A percentile compares a stretch with the other conserved stretches of the same genome.
These are phyloP conservation scores for Oxyscelio sp. DNA, from an alignment of 2,888 invertebrate genomes.

Conservation along the genomic window DNA sequence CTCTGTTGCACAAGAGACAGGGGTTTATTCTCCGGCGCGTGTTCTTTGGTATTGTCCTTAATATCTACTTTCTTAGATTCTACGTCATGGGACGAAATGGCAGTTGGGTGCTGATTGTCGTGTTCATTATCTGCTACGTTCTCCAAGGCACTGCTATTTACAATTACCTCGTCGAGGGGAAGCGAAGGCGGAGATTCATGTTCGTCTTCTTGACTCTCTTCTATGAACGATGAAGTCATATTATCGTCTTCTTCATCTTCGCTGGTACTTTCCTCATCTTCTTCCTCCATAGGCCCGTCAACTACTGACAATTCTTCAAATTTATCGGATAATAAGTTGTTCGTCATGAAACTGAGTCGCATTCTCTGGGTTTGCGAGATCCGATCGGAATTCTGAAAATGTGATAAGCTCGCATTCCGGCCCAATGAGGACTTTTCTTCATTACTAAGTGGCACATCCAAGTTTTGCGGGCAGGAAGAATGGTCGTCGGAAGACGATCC, in stretches of 20 bases:
- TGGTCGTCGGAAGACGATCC: constrained; percentile 51
- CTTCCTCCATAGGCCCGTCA: constrained; percentile 39
- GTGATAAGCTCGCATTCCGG: constrained; percentile 78
- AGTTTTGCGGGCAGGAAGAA: constrained; percentile 84
- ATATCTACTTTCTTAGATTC: constrained; percentile 72
- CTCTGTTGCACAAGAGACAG: constrained; percentile 83
- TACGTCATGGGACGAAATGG: constrained; percentile 79
- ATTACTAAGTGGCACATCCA: constrained; percentile 89
- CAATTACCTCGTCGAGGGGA: constrained; percentile 57
- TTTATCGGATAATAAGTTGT: constrained; percentile 84
- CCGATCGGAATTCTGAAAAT: constrained; percentile 76
- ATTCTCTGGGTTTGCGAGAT: constrained; percentile 84
- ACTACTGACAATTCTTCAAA: constrained; percentile 63
- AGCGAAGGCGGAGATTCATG: constrained; percentile 33
- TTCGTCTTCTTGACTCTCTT: background rate
- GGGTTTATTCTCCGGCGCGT: constrained; percentile 66
- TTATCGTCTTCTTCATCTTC: constrained; percentile 78
- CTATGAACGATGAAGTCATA: background rate
- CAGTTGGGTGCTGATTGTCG: constrained; percentile 78
- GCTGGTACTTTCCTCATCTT: constrained; percentile 80
- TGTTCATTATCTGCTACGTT: constrained; percentile 53
- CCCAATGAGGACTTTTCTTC: constrained; percentile 89
- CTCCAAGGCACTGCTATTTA: constrained; percentile 73
- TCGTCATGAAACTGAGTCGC: constrained; percentile 88
- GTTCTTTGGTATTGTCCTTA: constrained; percentile 84